phyloP scores from a whole-genome alignment of 2,888 invertebrate species.

The Oscheius sp. region DNA sequence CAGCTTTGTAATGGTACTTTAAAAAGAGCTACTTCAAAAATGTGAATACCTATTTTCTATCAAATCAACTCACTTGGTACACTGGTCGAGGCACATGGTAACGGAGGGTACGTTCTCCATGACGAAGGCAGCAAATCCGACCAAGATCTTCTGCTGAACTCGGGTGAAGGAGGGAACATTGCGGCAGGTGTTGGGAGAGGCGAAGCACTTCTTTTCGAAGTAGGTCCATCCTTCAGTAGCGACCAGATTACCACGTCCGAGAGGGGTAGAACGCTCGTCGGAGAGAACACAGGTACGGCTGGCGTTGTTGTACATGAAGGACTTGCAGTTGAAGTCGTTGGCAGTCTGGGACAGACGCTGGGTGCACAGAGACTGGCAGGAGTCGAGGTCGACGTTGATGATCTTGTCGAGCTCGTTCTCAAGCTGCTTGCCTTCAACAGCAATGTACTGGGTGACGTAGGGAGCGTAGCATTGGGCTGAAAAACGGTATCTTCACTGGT shows the following conservation, averaged over 20 bases:
- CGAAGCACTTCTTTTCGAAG: conserved; percentile 73
- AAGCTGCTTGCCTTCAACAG: conserved; percentile 69
- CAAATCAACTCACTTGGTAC: conserved; percentile 63
- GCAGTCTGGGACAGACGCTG: conserved; percentile 67
- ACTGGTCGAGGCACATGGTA: conserved; percentile 72
- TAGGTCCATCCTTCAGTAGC: conserved; percentile 68
- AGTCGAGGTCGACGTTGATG: conserved; percentile 66
- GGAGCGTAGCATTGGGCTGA: conserved; percentile 73
- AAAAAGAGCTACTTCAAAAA: no score
- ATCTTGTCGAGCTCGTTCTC: conserved; percentile 69
- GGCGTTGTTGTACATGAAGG: conserved; percentile 72
- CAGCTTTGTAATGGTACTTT: no score
- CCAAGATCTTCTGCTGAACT: conserved; percentile 73
- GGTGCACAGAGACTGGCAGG: conserved; percentile 71
- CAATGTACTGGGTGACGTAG: conserved; percentile 73
- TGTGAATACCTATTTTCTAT: no score
- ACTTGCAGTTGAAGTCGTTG: conserved; percentile 73
- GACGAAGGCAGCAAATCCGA: conserved; percentile 73
- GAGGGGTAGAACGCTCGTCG: conserved; percentile 71
- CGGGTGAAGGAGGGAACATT: conserved; percentile 71
- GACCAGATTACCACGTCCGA: conserved; percentile 68
- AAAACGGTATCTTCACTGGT: conserved; percentile 30
- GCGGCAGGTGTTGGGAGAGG: conserved; percentile 72
- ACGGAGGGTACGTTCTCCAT: conserved; percentile 73
- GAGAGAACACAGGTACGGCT: conserved; percentile 69